Evolutionary conservation across 1,140 invertebrate species (phyloP), one percentile per base, ranked within the genome.

Genomic region (Euschistus heros): DNA sequence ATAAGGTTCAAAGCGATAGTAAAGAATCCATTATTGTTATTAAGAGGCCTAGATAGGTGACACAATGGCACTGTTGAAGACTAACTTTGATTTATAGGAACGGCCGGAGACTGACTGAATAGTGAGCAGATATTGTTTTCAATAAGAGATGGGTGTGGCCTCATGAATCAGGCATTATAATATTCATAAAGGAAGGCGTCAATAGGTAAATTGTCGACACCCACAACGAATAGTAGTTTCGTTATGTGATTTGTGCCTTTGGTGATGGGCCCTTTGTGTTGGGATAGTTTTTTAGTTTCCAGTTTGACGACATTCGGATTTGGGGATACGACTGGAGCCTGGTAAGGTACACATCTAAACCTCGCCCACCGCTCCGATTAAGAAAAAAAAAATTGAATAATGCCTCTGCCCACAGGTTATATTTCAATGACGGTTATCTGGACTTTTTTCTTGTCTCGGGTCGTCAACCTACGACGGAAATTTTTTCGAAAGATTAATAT

Each of bases 171-270:
- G 46, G 6, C 47, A 47, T 65, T 65, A 66, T 66, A 62, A 66
- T 66, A 66, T 66, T 66, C 65, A 66, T 62, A 62, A 66, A 66
- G 65, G 65, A 66, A 66, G 65, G 65, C 65, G 65, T 66, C 65
- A 62, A 66, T 62, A 62, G 60, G 42, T 42, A 63, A 47, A 62
- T 62, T 66, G 65, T 66, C 55, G 65, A 66, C 65, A 62, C 65
- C 65, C 65, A 66, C 65, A 20, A 46, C 52, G 10, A 54, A 54
- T 54, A 54, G 52, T 54, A 54, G 52, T 54, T 54, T 24, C 52
- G 3, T 54, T 54, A 54, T 54, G 22, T 54, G 52, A 54, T 54
- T 54, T 54, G 52, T 54, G n/a, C 5, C n/a, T 20, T 54, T 14
- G 52, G 52, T 24, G n/a, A 14, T 20, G n/a, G 52, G 4, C 2